These are phyloP conservation scores for Idaea aversata DNA, from an alignment of 2,888 invertebrate genomes.

Conservation along the genomic window DNA sequence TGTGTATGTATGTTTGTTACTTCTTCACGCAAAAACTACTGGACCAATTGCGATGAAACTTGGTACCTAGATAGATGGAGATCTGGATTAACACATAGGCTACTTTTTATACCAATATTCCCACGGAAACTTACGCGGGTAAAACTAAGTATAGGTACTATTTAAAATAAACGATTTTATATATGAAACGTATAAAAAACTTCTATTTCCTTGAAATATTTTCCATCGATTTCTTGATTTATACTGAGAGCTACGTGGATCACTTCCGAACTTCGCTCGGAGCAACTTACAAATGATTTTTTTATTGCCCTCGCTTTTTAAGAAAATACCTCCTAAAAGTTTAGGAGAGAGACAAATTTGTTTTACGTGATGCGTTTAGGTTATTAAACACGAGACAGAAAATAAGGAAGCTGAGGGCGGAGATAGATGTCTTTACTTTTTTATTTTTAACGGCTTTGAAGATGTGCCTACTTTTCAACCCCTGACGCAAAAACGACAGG, in stretches of 20 bases:
- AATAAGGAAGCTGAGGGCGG: background rate
- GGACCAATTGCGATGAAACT: no score
- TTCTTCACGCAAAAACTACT: no score
- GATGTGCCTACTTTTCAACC: background rate
- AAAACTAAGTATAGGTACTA: no score
- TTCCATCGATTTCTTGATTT: background rate
- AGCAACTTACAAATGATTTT: conserved; percentile 58
- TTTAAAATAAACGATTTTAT: background rate
- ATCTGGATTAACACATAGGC: no score
- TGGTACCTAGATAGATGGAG: no score
- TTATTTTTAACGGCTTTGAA: background rate
- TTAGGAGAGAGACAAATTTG: conserved; percentile 58
- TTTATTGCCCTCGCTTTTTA: conserved; percentile 61
- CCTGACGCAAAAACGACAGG: no score
- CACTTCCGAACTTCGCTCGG: conserved; percentile 46
- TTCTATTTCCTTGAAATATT: background rate
- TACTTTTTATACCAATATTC: no score
- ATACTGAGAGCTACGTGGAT: conserved; percentile 24
- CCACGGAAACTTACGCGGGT: no score
- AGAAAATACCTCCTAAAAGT: conserved; percentile 49
- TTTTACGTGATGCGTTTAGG: conserved; percentile 57
- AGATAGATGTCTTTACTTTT: background rate
- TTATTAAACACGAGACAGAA: conserved; percentile 31
- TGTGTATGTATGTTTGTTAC: no score
- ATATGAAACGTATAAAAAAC: conserved; percentile 6